phyloP scores from a whole-genome alignment of 2,113 vertebrate genomes.

The Triplophysa tibetana region DNA sequence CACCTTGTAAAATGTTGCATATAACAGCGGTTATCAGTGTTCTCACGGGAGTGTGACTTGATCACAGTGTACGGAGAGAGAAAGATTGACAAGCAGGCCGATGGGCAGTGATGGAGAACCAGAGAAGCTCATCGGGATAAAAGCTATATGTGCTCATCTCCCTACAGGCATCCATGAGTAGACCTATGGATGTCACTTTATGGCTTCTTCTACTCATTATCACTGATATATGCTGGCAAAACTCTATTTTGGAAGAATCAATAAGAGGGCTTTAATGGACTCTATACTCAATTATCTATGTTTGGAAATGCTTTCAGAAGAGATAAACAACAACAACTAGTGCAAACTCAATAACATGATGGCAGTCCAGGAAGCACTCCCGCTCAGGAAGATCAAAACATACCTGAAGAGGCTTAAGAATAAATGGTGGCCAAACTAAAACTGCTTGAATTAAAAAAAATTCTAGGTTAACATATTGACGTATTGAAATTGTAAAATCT shows the following conservation, averaged over 20 bases:
- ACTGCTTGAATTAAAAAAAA: no score
- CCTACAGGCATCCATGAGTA: slow-evolving; percentile 55
- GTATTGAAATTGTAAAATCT: no score
- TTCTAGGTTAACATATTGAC: no score
- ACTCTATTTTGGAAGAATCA: slow-evolving; percentile 23
- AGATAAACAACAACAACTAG: slow-evolving; percentile 3
- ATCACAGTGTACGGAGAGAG: slow-evolving; percentile 23
- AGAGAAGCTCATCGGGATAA: slow-evolving; percentile 65
- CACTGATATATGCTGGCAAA: slow-evolving; percentile 37
- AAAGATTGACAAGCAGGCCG: slow-evolving; percentile 28
- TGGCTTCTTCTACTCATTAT: slow-evolving; percentile 37
- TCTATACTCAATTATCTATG: slow-evolving; percentile 6
- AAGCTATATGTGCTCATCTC: slow-evolving; percentile 63
- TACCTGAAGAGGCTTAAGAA: background rate
- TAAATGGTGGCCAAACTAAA: no score
- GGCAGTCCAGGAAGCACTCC: background rate
- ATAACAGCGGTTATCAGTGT: slow-evolving; percentile 1
- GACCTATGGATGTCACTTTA: slow-evolving; percentile 56
- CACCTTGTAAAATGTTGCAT: slow-evolving; percentile 26
- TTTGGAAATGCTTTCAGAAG: slow-evolving; percentile 12
- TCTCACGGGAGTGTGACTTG: slow-evolving; percentile 32
- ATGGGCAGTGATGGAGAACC: slow-evolving; percentile 46
- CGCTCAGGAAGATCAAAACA: background rate
- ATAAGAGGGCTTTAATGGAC: slow-evolving; percentile 25
- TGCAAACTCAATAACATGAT: background rate